Conservation (phyloP, 2,113 vertebrate genomes). For the Pseudopodoces humilis region DNA sequence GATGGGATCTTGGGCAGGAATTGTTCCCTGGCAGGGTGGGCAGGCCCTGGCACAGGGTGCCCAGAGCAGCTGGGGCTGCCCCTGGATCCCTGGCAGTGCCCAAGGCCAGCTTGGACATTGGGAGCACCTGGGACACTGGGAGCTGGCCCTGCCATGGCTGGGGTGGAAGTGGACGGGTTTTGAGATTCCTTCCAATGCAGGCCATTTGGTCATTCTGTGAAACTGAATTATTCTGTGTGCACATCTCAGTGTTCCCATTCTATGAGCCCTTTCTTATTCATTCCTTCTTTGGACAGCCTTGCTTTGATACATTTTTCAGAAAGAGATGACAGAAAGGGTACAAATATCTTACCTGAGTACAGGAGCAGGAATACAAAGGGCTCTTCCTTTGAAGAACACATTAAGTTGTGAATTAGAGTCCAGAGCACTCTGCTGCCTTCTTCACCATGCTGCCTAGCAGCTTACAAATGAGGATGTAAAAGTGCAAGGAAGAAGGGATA, state of each 20-base stretch:
- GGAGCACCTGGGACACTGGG: background rate
- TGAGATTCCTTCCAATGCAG: fast-evolving
- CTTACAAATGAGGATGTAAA: background rate
- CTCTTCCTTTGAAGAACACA: background rate
- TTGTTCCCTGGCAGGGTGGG: background rate
- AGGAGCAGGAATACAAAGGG: background rate
- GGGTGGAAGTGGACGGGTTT: fast-evolving
- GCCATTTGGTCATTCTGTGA: background rate
- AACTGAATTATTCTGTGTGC: background rate
- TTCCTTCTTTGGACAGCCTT: background rate
- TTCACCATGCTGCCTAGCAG: background rate
- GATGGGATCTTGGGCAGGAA: fast-evolving
- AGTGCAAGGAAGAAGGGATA: background rate
- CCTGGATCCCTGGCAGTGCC: background rate
- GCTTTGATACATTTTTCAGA: background rate
- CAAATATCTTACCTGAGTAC: background rate
- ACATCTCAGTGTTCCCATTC: slow-evolving; percentile 53
- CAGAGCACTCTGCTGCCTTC: background rate
- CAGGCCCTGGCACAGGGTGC: background rate
- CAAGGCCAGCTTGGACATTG: background rate
- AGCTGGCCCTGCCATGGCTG: background rate
- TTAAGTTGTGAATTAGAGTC: background rate
- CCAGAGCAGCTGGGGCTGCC: background rate
- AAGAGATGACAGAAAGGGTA: background rate
- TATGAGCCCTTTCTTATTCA: background rate